phyloP scores from a whole-genome alignment of 2,797 vertebrate genomes.

The Anguilla obscura region DNA sequence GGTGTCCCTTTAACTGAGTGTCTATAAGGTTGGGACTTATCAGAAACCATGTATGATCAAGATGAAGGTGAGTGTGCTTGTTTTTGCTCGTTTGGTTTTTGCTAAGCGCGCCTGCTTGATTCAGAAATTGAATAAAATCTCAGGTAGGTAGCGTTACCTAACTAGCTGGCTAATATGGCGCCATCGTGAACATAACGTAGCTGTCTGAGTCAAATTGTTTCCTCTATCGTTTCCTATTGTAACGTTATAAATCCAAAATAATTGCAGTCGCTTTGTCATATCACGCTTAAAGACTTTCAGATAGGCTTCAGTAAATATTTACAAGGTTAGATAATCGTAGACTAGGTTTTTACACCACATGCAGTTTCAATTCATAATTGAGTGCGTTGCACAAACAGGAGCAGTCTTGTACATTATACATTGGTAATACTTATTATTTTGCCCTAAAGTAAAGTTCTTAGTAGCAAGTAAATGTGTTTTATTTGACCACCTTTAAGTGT shows the following conservation, averaged over 20 bases:
- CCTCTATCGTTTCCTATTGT: background rate
- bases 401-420: no score
- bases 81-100: background rate
- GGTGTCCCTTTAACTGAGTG: background rate
- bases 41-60: constrained; percentile 71
- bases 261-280: background rate
- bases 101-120: background rate
- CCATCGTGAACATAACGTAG: background rate
- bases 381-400: no score
- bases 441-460: no score
- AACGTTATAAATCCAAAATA: background rate
- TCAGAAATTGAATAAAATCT: background rate
- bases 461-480: background rate
- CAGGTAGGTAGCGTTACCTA: background rate
- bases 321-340: background rate
- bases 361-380: no score
- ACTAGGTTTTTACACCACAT: background rate
- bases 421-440: no score
- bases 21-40: background rate
- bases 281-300: background rate
- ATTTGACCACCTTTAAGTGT: background rate
- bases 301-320: background rate
- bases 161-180: background rate
- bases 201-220: background rate
- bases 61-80: constrained; percentile 68